A percentile compares a stretch with the other conserved stretches of the same genome.
Conservation (phyloP, 2,888 invertebrate genomes). For the Smittia sp. region DNA sequence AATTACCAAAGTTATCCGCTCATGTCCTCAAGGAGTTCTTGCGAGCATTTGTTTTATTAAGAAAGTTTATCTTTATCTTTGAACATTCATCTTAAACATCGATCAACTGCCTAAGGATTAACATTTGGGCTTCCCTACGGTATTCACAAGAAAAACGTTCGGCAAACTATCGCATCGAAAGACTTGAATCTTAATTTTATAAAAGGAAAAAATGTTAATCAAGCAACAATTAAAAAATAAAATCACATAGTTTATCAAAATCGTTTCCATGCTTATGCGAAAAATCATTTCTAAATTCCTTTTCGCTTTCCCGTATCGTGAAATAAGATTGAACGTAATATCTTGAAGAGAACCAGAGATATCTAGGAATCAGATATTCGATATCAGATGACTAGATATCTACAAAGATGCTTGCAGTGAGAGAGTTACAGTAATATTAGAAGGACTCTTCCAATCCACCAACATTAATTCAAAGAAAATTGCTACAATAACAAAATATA, state of each 20-base stretch:
- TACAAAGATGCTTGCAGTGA: no score
- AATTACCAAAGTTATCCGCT: slow-evolving; percentile 4
- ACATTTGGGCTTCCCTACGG: neutral
- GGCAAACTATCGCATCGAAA: no score
- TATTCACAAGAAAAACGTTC: neutral
- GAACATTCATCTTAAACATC: slow-evolving; percentile 19
- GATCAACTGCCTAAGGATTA: slow-evolving; percentile 8
- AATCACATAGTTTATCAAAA: slow-evolving; percentile 9
- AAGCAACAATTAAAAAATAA: slow-evolving; percentile 11
- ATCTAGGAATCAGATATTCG: no score
- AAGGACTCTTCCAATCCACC: no score
- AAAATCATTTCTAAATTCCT: neutral
- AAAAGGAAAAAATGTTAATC: neutral
- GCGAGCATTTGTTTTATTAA: neutral
- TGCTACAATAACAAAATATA: neutral
- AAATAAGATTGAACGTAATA: no score
- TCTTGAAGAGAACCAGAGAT: no score
- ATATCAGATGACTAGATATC: no score
- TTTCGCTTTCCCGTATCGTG: neutral
- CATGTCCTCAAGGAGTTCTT: neutral
- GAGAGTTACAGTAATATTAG: no score
- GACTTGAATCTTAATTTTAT: no score
- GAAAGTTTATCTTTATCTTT: neutral
- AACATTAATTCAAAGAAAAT: neutral
- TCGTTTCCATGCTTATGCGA: no score